phyloP scores from a whole-genome alignment of 2,113 vertebrate genomes.

The Scophthalmus maximus region DNA sequence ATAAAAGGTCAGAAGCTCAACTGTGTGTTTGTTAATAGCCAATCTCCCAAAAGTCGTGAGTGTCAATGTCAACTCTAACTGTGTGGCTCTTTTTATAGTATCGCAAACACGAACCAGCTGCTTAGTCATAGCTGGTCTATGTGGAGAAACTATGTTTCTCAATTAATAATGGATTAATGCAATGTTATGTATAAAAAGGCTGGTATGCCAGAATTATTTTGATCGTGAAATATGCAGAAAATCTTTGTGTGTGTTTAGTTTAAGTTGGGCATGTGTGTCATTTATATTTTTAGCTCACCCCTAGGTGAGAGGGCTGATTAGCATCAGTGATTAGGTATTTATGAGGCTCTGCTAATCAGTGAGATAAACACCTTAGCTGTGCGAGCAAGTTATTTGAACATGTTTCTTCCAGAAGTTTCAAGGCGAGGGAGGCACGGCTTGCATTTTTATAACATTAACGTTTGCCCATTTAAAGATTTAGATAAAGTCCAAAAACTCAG shows the following conservation, averaged over 20 bases:
- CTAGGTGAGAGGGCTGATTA: constrained; percentile 74
- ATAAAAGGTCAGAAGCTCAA: neutral
- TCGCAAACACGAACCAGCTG: constrained; percentile 9
- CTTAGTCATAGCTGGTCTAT: neutral
- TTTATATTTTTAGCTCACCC: constrained; percentile 69
- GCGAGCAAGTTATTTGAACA: constrained; percentile 32
- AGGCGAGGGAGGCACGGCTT: neutral
- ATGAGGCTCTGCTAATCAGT: constrained; percentile 71
- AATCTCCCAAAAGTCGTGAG: constrained; percentile 6
- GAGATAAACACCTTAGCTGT: constrained; percentile 62
- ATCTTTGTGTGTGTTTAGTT: constrained; percentile 20
- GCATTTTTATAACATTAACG: constrained; percentile 5
- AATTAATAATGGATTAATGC: constrained; percentile 39
- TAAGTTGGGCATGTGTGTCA: constrained; percentile 19
- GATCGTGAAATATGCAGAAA: constrained; percentile 3
- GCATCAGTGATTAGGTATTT: constrained; percentile 76
- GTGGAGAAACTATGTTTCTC: constrained; percentile 28
- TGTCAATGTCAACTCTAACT: constrained; percentile 10
- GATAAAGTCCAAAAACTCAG: neutral
- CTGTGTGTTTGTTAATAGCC: neutral
- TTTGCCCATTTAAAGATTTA: constrained; percentile 4
- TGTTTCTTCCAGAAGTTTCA: constrained; percentile 41
- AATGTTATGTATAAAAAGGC: constrained; percentile 18
- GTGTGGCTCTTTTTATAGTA: neutral
- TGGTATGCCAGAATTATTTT: constrained; percentile 18